A percentile compares a stretch with the other conserved stretches of the same genome.
Evolutionary conservation across 2,113 vertebrate genomes (phyloP).

Genomic region (Sitta europaea): DNA sequence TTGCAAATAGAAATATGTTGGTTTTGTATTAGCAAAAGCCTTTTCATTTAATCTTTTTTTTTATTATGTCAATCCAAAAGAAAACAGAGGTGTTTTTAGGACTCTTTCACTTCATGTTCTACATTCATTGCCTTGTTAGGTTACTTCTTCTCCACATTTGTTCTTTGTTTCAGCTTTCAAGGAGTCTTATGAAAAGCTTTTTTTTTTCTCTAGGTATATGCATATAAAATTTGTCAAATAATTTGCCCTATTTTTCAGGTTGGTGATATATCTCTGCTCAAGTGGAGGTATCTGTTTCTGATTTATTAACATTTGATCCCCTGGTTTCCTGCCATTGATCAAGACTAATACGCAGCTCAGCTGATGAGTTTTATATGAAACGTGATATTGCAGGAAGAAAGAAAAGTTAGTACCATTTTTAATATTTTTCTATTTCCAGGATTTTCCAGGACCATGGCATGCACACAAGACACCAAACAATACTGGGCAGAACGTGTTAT

Average conservation of each 20-base stretch:
- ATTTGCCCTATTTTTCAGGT: conserved; percentile 76
- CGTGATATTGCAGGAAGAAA: conserved; percentile 80
- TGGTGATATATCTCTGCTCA: conserved; percentile 73
- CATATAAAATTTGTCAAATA: conserved; percentile 71
- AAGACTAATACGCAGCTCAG: conserved; percentile 84
- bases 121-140: neutral
- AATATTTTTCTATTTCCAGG: conserved; percentile 61
- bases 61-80: neutral
- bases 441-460: conserved; percentile 17
- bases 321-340: conserved; percentile 99
- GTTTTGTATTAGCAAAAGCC: neutral
- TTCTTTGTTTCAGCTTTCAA: conserved; percentile 32
- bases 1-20: neutral
- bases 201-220: conserved; percentile 7
- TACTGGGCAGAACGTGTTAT: neutral
- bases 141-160: neutral
- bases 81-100: neutral
- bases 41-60: neutral
- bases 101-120: neutral
- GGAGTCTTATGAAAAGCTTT: neutral
- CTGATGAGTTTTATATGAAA: conserved; percentile 94
- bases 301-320: conserved; percentile 93
- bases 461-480: neutral
- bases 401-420: conserved; percentile 72
- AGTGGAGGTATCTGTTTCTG: conserved; percentile 87